phyloP scores from a whole-genome alignment of 2,113 vertebrate genomes.

The Neoarius graeffei region DNA sequence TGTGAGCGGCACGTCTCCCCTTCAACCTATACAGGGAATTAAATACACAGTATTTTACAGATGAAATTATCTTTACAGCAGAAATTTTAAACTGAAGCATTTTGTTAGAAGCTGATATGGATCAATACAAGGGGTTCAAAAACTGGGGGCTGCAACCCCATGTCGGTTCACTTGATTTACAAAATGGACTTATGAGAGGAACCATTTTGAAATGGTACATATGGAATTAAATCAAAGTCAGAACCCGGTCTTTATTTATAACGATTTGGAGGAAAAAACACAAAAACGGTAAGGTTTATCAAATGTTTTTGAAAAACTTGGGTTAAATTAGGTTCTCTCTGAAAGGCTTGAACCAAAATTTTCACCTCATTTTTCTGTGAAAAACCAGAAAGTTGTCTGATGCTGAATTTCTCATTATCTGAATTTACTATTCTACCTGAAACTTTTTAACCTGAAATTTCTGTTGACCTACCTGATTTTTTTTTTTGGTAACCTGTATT shows the following conservation, averaged over 20 bases:
- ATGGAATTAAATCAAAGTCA: background rate
- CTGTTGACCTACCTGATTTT: background rate
- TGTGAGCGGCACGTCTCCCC: constrained; percentile 63
- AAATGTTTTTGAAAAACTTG: background rate
- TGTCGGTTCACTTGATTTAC: background rate
- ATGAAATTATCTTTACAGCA: background rate
- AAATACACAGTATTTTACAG: background rate
- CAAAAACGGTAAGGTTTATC: too few species aligned
- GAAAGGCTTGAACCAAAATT: background rate
- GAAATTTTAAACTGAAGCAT: background rate
- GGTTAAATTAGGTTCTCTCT: background rate
- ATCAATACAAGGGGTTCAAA: background rate
- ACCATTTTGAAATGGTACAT: background rate
- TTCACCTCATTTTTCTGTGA: background rate
- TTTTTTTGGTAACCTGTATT: background rate
- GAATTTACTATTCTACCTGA: background rate
- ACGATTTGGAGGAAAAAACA: background rate
- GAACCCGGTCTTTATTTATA: background rate
- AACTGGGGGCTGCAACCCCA: background rate
- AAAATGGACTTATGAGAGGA: background rate
- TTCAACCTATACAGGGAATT: constrained; percentile 59
- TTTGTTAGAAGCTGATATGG: background rate
- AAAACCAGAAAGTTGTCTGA: too few species aligned
- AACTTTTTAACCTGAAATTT: background rate
- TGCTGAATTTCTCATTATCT: too few species aligned